phyloP scores from a whole-genome alignment of 2,797 vertebrate species.

The Oreochromis mossambicus region DNA sequence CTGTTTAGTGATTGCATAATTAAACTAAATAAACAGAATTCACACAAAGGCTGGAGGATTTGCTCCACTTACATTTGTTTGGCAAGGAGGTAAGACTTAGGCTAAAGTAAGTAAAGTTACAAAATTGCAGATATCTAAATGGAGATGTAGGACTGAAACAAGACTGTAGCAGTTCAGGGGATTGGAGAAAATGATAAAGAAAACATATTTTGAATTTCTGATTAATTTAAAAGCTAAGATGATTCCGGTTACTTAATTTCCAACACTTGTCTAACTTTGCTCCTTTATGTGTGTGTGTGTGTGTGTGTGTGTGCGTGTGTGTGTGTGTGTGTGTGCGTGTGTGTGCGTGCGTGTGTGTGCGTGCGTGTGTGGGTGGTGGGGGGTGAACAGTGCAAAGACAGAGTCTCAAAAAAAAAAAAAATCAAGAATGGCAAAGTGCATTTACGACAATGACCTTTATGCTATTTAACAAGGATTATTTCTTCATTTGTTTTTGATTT shows the following conservation, averaged over 20 bases:
- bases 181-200: background rate
- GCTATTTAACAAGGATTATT: background rate
- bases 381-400: background rate
- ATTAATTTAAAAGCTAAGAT: background rate
- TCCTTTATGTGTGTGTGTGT: background rate
- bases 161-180: background rate
- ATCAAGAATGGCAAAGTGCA: background rate
- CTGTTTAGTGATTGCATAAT: background rate
- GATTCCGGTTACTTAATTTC: background rate
- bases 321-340: no score
- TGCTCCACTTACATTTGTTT: background rate
- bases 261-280: background rate
- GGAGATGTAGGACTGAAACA: background rate
- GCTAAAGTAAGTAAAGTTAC: background rate
- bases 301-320: no score
- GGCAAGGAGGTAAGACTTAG: background rate
- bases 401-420: background rate
- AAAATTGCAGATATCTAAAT: background rate
- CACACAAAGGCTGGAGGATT: background rate
- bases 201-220: background rate
- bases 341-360: no score
- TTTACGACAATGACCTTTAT: background rate
- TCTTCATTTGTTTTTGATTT: background rate
- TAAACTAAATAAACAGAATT: background rate
- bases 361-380: no score